Base-by-base conservation (phyloP, 2,888 invertebrate genomes). In the Diloba caeruleocephala region DNA sequence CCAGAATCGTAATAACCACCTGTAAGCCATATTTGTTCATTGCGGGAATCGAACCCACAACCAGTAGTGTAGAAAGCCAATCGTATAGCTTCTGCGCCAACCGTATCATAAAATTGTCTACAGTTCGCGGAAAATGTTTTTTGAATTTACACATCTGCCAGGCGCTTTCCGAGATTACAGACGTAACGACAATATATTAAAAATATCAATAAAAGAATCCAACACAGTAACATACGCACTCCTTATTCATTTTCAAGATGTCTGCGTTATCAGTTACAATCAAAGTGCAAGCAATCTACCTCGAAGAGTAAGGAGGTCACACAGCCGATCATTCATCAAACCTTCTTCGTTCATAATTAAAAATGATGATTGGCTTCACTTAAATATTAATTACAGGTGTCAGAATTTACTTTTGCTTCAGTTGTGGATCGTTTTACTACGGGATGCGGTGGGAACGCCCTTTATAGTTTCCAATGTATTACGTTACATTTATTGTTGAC, bases 311-410 rank as follows among this genome's bases (percentile, higher is more conserved):
- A 70, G 34, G 45, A 67, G 70, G 67, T 61, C 58, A 45, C 36
- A 36, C 14, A 36, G 7, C 42, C 41, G 21, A 5, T 17, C 50
- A 66, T 63, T 53, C 73, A 46, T 68, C 52, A 59, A 62, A 56
- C 55, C 61, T 50, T 45, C 23, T 51, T 69, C 50, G 66, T 54
- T 49, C 59, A 77, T 82, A 81, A 84, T 84, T 82, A 81, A 82
- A 83, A 82, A 75, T 79, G 81, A 87, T 82, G 76, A 77, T 68
- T 64, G 78, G 79, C 81, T 85, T 85, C 84, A 78, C 77, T 82
- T 77, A 71, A 75, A 78, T 78, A 85, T 87, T 87, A 88, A 88
- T 87, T 80, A 80, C 65, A 54, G 48, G 63, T 75, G 76, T 79
- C 75, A 74, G 66, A 76, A 79, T 75, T 77, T 67, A 62, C 58